Evolutionary conservation across 2,888 invertebrate genomes (phyloP).

Genomic region (Punctoribates punctum): DNA sequence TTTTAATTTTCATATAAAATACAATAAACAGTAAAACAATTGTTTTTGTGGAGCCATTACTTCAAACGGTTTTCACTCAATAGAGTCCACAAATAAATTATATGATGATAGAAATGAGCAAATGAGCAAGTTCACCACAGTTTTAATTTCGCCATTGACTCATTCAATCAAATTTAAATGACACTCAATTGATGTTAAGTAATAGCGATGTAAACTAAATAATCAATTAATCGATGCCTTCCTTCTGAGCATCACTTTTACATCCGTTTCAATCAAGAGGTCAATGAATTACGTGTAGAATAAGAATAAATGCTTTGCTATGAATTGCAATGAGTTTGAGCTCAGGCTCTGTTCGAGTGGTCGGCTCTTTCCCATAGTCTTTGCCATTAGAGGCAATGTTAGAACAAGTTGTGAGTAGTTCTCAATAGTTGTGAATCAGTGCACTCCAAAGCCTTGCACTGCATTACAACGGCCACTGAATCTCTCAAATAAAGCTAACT

Average conservation of each 20-base stretch:
- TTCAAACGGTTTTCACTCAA: constrained; percentile 3
- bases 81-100: constrained; percentile 1
- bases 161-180: too few species aligned
- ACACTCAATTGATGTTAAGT: neutral
- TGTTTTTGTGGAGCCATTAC: constrained; percentile 16
- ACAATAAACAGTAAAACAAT: constrained; percentile 4
- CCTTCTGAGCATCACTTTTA: constrained; percentile 10
- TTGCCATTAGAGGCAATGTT: neutral
- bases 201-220: neutral
- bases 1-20: neutral
- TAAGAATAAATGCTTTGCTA: neutral
- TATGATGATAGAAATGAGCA: neutral
- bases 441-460: neutral
- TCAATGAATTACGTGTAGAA: constrained; percentile 31
- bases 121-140: too few species aligned
- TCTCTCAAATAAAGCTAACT: neutral
- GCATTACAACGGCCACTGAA: neutral
- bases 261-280: constrained; percentile 31
- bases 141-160: too few species aligned
- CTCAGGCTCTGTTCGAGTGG: neutral
- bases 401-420: too few species aligned
- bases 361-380: constrained; percentile 2
- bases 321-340: neutral
- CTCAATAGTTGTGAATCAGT: neutral
- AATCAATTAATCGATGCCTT: neutral